These are phyloP conservation scores for Perithous albicinctus DNA, from an alignment of 2,888 invertebrate species.

Conservation along the genomic window DNA sequence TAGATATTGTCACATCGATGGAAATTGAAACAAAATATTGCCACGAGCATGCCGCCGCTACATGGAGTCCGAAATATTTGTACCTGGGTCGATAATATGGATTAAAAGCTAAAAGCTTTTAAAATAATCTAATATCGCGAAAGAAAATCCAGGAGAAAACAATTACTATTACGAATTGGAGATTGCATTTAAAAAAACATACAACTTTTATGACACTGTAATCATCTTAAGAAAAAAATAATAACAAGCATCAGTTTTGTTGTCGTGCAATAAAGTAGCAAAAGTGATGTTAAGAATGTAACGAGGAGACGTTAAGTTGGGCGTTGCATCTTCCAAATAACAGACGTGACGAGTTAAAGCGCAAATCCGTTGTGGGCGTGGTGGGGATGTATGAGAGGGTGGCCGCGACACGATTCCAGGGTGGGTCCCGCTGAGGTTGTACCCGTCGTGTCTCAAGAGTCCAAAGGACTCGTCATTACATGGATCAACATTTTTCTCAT, in stretches of 20 bases:
- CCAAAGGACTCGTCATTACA: background rate
- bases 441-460: conserved; percentile 29
- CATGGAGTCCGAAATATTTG: background rate
- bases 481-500: background rate
- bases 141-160: too few relatives aligned
- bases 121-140: background rate
- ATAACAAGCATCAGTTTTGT: background rate
- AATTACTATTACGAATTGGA: background rate
- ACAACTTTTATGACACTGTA: background rate
- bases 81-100: background rate
- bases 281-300: background rate
- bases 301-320: background rate
- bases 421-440: conserved; percentile 69
- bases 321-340: conserved; percentile 54
- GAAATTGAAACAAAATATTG: background rate
- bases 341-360: conserved; percentile 55
- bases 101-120: background rate
- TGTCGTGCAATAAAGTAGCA: background rate
- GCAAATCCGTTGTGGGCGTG: conserved; percentile 73
- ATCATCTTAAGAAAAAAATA: background rate
- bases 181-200: background rate
- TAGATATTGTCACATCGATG: background rate
- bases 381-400: conserved; percentile 71
- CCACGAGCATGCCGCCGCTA: background rate
- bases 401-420: conserved; percentile 66